These are phyloP conservation scores for Tachysurus vachellii DNA, from an alignment of 2,113 vertebrate genomes.

Conservation along the genomic window DNA sequence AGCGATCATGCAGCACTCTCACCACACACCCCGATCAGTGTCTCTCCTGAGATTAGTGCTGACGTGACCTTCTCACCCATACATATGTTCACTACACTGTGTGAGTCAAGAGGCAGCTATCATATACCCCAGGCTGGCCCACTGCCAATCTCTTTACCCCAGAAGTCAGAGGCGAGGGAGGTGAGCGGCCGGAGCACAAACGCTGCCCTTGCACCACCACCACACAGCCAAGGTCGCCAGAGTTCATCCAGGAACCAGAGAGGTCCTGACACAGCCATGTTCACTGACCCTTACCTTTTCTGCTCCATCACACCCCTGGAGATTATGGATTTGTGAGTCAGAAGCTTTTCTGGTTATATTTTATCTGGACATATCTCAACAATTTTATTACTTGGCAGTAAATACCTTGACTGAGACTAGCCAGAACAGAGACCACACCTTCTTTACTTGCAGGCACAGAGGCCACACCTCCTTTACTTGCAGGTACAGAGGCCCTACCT, in stretches of 20 bases:
- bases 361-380: not conserved
- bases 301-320: not conserved
- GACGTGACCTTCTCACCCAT: slow-evolving; percentile 28
- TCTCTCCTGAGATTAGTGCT: slow-evolving; percentile 16
- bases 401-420: not conserved
- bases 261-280: slow-evolving; percentile 15
- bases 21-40: slow-evolving; percentile 9
- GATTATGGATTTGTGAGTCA: not conserved
- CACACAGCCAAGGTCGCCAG: slow-evolving; percentile 19
- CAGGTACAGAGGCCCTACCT: not conserved
- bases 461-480: not conserved
- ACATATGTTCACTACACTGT: slow-evolving; percentile 22
- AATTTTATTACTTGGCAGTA: not conserved
- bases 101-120: not conserved
- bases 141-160: not conserved
- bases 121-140: not conserved
- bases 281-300: slow-evolving; percentile 35
- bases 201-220: not conserved
- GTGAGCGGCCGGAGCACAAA: not conserved
- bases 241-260: slow-evolving; percentile 21
- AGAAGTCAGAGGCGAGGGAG: not conserved
- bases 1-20: slow-evolving; percentile 6
- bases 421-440: not conserved
- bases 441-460: not conserved
- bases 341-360: not conserved